A percentile compares a stretch with the other conserved stretches of the same genome.
Evolutionary conservation across 2,888 invertebrate species (phyloP).

Genomic region (Andrena fulva): DNA sequence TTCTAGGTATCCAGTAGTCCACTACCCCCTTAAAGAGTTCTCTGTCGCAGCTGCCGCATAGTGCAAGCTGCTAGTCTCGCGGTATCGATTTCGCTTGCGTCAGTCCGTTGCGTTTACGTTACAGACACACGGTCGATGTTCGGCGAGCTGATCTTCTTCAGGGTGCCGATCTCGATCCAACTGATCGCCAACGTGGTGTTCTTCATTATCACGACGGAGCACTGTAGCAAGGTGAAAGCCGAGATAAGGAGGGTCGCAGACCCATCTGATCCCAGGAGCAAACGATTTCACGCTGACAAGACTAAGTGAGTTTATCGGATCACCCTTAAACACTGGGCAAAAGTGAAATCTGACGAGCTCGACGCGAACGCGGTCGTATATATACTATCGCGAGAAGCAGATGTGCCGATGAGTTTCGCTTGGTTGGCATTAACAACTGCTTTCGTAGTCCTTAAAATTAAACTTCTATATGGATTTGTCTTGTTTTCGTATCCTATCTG

Average conservation of each 20-base stretch:
- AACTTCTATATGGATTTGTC: too few relatives aligned
- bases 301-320: constrained; percentile 87
- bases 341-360: constrained; percentile 3
- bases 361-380: background rate
- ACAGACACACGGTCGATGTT: constrained; percentile 41
- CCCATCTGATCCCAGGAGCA: constrained; percentile 87
- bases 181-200: constrained; percentile 89
- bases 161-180: constrained; percentile 88
- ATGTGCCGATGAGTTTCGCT: too few relatives aligned
- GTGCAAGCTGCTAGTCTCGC: background rate
- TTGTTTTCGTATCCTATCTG: too few relatives aligned
- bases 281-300: constrained; percentile 89
- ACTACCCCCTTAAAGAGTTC: background rate
- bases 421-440: too few relatives aligned
- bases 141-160: constrained; percentile 87
- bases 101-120: constrained; percentile 1
- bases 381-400: background rate
- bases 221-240: constrained; percentile 90
- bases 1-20: too few relatives aligned
- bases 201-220: constrained; percentile 89
- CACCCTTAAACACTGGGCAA: background rate
- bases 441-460: too few relatives aligned
- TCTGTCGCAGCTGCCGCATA: background rate
- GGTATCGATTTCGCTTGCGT: background rate
- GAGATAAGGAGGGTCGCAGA: constrained; percentile 90